Conservation (phyloP, 2,797 vertebrate species). For the Graptemys geographica region DNA sequence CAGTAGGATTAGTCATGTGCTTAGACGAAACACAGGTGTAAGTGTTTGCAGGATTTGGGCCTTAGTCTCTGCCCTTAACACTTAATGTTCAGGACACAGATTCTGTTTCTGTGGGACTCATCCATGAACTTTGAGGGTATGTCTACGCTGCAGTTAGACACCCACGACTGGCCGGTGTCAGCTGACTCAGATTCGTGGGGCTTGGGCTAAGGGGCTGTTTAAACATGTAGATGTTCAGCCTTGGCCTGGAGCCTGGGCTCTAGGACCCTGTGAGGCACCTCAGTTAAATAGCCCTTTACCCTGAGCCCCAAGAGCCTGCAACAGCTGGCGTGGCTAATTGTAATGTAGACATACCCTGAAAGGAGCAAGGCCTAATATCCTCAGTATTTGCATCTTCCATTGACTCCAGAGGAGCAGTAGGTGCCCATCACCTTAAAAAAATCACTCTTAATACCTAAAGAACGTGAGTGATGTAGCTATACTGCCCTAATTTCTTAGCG, state of each 20-base stretch:
- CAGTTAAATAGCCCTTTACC: not conserved
- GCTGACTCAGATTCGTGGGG: no score
- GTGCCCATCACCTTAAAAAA: not conserved
- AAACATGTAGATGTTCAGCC: no score
- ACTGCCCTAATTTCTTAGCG: no score
- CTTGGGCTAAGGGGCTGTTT: no score
- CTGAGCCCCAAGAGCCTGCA: not conserved
- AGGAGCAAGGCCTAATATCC: not conserved
- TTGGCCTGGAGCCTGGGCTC: not conserved
- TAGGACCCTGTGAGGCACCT: not conserved
- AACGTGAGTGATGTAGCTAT: not conserved
- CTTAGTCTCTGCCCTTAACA: no score
- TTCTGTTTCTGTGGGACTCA: not conserved
- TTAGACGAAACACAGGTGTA: no score
- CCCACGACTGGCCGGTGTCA: no score
- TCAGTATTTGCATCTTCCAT: not conserved
- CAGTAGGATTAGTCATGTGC: no score
- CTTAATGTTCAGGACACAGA: no score
- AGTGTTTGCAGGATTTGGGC: no score
- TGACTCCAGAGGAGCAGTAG: not conserved
- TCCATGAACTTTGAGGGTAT: not conserved
- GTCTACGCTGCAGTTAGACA: no score
- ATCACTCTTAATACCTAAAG: not conserved
- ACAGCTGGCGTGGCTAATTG: not conserved
- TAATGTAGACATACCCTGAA: not conserved